Base-by-base conservation (phyloP, 2,113 vertebrate species). In the Poeciliopsis prolifica region DNA sequence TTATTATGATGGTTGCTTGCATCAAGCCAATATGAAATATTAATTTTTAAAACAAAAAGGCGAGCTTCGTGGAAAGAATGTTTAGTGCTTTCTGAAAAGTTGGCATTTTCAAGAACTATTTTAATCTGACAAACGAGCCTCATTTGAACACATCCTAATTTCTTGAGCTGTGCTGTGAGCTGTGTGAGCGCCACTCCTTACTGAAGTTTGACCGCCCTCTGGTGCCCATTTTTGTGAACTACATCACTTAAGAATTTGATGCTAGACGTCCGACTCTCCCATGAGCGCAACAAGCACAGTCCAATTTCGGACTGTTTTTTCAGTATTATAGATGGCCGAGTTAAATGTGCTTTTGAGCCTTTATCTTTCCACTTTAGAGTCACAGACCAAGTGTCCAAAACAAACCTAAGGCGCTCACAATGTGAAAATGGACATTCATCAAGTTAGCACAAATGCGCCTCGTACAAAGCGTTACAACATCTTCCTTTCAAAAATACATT, bases 401-500 rank as follows among this genome's bases (percentile, higher is more conserved):
- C 17, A 17, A 17, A 19, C 17, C 5, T 5, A 19, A 48, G 6
- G 5, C 8, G 19, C 24, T 24, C 51, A n/a, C 24, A 24, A 54
- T 24, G 22, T n/a, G 9, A n/a, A 54, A 54, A 54, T 24, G 22
- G 22, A 62, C 2, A 24, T 1, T 17, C 48, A 35, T 82, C 42
- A 88, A 86, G 73, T 44, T 1, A 11, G 14, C 33, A 40, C 0
- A 4, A 1, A 26, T 8, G 30, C 26, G 29, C 37, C 26, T 35
- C 24, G 2, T 2, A 28, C 3, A 29, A 14, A 19, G 5, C 0
- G 0, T 5, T 2, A 17, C 12, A 10, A 9, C 6, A 1, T 3
- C 60, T 14, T 1, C 0, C 71, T 26, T 80, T 81, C 66, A 88
- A 33, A 87, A 87, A 7, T 74, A 84, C 87, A 78, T 5, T 0